Percentiles rank a stretch among this genome's conserved stretches.
These are phyloP conservation scores for Aramus guarauna DNA, from an alignment of 2,113 vertebrate species.

Conservation along the genomic window DNA sequence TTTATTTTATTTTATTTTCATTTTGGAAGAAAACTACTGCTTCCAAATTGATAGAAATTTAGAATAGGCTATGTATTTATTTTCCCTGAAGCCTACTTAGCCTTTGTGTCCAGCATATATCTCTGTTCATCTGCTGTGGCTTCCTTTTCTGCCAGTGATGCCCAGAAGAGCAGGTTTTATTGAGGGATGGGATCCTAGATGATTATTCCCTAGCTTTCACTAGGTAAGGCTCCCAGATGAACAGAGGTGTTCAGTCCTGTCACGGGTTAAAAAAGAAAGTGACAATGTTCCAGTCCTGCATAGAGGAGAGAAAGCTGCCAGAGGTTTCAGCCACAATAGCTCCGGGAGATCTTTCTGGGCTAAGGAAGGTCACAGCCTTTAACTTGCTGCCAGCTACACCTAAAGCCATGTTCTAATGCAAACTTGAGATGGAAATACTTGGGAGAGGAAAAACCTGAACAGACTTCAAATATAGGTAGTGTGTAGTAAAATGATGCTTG, in stretches of 20 bases:
- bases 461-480: neutral
- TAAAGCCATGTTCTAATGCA: neutral
- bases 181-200: neutral
- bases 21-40: neutral
- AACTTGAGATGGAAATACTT: neutral
- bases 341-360: neutral
- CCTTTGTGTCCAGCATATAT: neutral
- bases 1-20: neutral
- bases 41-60: neutral
- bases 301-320: neutral
- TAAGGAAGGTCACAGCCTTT: neutral
- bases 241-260: neutral
- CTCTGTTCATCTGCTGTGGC: neutral
- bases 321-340: neutral
- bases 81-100: neutral
- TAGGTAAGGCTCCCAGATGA: neutral
- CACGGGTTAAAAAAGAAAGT: neutral
- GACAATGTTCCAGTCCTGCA: neutral
- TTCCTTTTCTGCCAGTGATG: neutral
- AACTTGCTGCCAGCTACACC: neutral
- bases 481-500: neutral
- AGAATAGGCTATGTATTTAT: neutral
- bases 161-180: neutral
- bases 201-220: neutral
- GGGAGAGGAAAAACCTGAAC: neutral